Conservation (phyloP, 2,113 vertebrate species). For the Calyptommatus sinebrachiatus region DNA sequence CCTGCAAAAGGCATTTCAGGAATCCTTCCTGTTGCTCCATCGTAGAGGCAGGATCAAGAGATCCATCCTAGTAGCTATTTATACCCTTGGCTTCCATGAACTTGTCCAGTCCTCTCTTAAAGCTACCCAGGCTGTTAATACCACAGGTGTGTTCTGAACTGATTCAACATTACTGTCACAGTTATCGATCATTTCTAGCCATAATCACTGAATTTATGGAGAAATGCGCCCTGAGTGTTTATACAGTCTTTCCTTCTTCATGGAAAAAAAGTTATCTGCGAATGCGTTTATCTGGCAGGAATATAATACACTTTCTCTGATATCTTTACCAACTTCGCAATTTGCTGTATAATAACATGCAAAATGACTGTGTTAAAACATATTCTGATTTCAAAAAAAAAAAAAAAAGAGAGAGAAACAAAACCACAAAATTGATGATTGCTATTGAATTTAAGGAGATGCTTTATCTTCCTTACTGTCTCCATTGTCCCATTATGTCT, state of each 20-base stretch:
- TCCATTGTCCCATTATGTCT: background rate
- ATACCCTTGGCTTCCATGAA: no score
- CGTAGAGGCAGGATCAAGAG: no score
- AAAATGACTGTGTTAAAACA: conserved; percentile 33
- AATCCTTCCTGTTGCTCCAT: no score
- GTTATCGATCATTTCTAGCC: conserved; percentile 26
- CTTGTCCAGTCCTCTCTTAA: no score
- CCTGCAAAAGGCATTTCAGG: no score
- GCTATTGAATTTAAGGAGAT: conserved; percentile 34
- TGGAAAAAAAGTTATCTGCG: conserved; percentile 41
- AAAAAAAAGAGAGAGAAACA: no score
- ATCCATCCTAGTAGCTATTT: no score
- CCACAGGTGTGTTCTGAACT: no score
- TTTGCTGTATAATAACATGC: conserved; percentile 16
- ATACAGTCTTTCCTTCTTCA: conserved; percentile 23
- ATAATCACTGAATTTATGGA: conserved; percentile 41
- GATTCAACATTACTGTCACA: no score
- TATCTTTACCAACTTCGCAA: conserved; percentile 33
- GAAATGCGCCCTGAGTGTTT: conserved; percentile 37
- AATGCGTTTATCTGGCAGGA: conserved; percentile 39
- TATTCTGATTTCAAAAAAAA: conserved; percentile 14
- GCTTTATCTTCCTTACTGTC: conserved; percentile 37
- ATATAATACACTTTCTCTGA: conserved; percentile 7
- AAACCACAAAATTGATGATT: conserved; percentile 26
- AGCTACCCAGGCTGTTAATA: no score